phyloP scores from a whole-genome alignment of 1,140 invertebrate species.

The Aphelinus atriplicis region DNA sequence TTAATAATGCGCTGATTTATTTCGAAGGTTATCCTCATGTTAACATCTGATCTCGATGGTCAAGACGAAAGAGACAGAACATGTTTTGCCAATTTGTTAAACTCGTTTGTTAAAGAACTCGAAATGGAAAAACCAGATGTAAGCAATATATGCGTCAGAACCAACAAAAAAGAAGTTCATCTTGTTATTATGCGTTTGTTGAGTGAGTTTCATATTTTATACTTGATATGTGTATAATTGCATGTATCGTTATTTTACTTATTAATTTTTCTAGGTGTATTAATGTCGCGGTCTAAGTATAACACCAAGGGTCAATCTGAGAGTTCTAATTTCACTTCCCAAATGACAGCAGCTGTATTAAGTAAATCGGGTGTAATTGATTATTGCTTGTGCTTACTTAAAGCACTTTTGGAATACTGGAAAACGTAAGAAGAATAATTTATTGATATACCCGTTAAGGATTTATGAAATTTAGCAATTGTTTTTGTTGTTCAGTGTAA shows the following conservation, averaged over 20 bases:
- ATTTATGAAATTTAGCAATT: slow-evolving; percentile 3
- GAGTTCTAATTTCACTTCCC: slow-evolving; percentile 76
- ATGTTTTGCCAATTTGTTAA: slow-evolving; percentile 80
- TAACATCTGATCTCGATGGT: slow-evolving; percentile 89
- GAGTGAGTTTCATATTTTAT: slow-evolving; percentile 67
- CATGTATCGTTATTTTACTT: slow-evolving; percentile 1
- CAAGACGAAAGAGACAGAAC: slow-evolving; percentile 81
- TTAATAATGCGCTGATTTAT: background rate
- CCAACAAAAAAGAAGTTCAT: slow-evolving; percentile 81
- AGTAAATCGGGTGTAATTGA: slow-evolving; percentile 82
- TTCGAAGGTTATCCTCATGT: slow-evolving; percentile 83
- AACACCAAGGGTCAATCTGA: slow-evolving; percentile 70
- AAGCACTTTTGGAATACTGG: slow-evolving; percentile 86
- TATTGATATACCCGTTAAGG: slow-evolving; percentile 12
- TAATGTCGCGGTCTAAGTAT: slow-evolving; percentile 82
- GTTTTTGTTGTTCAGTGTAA: slow-evolving; percentile 51
- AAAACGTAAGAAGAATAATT: slow-evolving; percentile 65
- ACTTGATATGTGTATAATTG: background rate
- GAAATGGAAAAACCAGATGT: slow-evolving; percentile 74
- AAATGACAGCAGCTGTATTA: slow-evolving; percentile 80
- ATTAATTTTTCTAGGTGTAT: slow-evolving; percentile 67
- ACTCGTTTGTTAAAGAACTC: slow-evolving; percentile 80
- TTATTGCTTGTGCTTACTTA: slow-evolving; percentile 84
- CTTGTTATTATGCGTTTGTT: slow-evolving; percentile 87
- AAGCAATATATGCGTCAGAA: slow-evolving; percentile 70